Conservation (phyloP, 1,140 invertebrate species). For the Cotesia glomerata region DNA sequence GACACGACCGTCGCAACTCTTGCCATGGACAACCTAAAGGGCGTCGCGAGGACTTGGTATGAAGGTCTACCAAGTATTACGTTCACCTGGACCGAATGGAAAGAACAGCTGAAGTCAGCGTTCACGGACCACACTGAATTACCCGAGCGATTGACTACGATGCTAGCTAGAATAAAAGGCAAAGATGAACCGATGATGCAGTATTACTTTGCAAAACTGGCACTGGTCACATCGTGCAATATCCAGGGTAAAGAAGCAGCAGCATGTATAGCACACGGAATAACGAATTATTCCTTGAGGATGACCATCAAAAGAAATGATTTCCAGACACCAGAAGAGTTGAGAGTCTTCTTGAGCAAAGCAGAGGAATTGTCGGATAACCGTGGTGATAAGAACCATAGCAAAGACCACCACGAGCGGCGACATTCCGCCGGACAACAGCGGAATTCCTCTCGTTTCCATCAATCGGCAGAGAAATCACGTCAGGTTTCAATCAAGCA, state of each 20-base stretch:
- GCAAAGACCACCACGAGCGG: conserved; percentile 9
- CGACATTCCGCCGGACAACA: neutral
- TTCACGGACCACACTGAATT: no score
- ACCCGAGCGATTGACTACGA: no score
- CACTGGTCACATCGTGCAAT: conserved; percentile 21
- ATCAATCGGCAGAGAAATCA: no score
- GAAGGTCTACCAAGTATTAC: no score
- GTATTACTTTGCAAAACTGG: conserved; percentile 28
- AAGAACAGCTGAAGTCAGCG: no score
- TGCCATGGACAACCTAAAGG: no score
- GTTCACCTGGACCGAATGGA: no score
- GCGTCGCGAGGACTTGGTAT: no score
- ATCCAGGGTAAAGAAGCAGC: conserved; percentile 27
- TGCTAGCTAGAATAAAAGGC: conserved; percentile 20
- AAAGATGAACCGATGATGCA: conserved; percentile 23
- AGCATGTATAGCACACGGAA: conserved; percentile 25
- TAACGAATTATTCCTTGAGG: conserved; percentile 17
- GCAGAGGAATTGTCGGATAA: neutral
- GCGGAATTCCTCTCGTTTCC: neutral
- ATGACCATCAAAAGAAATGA: conserved; percentile 19
- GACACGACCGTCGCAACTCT: no score
- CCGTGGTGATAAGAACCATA: neutral
- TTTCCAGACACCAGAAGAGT: conserved; percentile 17
- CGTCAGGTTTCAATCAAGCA: no score
- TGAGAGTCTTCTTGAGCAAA: conserved; percentile 22